Percentiles rank a stretch among this genome's conserved stretches.
Evolutionary conservation across 35 echinoderm and acorn worm species (phyloP).

Genomic region (Ophioderma brevispina): DNA sequence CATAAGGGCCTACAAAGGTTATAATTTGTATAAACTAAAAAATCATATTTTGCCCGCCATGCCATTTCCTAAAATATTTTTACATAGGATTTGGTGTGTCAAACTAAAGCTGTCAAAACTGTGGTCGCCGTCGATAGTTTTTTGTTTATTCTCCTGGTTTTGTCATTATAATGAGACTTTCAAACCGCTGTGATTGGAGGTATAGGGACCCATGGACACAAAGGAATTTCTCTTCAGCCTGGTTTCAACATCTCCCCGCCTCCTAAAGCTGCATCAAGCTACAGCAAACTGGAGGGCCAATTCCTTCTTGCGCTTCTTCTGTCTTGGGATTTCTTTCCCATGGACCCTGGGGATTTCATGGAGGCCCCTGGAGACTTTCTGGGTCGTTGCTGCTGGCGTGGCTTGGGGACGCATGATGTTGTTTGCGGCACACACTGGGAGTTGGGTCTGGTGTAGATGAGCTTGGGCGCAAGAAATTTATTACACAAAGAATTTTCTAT

Average conservation of each 20-base stretch:
- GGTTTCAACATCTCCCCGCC: background rate
- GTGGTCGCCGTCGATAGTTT: too few species aligned
- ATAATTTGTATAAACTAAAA: too few species aligned
- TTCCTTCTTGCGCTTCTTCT: constrained; percentile 74
- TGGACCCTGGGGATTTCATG: background rate
- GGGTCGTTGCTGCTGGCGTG: background rate
- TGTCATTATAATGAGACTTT: too few species aligned
- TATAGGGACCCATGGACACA: constrained; percentile 44
- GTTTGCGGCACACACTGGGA: constrained; percentile 9
- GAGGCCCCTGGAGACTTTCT: constrained; percentile 18
- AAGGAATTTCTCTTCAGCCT: background rate
- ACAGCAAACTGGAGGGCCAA: background rate
- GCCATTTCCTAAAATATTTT: too few species aligned
- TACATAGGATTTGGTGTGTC: too few species aligned
- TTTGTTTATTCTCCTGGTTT: too few species aligned
- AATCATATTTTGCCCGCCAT: too few species aligned
- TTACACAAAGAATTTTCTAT: too few species aligned
- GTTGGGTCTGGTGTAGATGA: constrained; percentile 7
- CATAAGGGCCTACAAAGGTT: too few species aligned
- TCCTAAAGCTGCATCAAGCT: background rate
- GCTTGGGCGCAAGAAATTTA: too few species aligned
- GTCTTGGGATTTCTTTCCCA: constrained; percentile 77
- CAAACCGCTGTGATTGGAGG: too few species aligned
- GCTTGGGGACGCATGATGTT: constrained; percentile 71
- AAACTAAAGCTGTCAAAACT: too few species aligned